Percentiles rank a stretch among this genome's conserved stretches.
Evolutionary conservation across 2,113 vertebrate genomes (phyloP).

Genomic region (Grammomys surdaster): DNA sequence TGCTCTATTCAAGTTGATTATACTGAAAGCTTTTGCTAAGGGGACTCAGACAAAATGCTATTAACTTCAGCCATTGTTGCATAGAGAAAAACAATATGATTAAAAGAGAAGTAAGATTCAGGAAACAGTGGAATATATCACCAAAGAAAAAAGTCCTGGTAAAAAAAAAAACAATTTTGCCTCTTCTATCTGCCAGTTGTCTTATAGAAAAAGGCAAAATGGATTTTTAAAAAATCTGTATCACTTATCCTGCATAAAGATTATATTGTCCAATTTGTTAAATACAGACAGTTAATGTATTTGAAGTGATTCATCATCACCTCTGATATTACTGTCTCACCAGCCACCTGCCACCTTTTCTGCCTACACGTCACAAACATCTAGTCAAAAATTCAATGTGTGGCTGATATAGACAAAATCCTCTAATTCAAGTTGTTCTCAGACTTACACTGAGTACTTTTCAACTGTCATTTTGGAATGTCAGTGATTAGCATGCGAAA

Average conservation of each 20-base stretch:
- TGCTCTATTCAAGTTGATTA: conserved; percentile 55
- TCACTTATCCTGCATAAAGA: conserved; percentile 28
- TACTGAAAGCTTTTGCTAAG: conserved; percentile 41
- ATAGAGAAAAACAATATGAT: conserved; percentile 47
- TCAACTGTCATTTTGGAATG: conserved; percentile 64
- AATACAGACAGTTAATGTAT: conserved; percentile 34
- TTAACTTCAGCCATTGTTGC: conserved; percentile 43
- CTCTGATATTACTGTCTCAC: background rate
- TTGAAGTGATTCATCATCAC: conserved; percentile 33
- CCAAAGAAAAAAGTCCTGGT: conserved; percentile 7
- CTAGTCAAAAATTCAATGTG: conserved; percentile 71
- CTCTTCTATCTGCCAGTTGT: conserved; percentile 37
- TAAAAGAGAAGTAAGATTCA: background rate
- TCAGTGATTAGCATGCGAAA: conserved; percentile 79
- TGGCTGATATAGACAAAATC: conserved; percentile 55
- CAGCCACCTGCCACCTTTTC: background rate
- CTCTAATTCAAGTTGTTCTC: background rate
- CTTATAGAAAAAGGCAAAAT: background rate
- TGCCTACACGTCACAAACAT: conserved; percentile 34
- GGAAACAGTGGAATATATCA: conserved; percentile 29
- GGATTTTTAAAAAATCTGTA: background rate
- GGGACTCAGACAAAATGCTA: conserved; percentile 69
- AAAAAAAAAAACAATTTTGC: background rate
- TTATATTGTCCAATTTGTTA: background rate
- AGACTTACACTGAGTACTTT: conserved; percentile 36